These are phyloP conservation scores for Idaea biselata DNA, from an alignment of 2,888 invertebrate species.

Conservation along the genomic window DNA sequence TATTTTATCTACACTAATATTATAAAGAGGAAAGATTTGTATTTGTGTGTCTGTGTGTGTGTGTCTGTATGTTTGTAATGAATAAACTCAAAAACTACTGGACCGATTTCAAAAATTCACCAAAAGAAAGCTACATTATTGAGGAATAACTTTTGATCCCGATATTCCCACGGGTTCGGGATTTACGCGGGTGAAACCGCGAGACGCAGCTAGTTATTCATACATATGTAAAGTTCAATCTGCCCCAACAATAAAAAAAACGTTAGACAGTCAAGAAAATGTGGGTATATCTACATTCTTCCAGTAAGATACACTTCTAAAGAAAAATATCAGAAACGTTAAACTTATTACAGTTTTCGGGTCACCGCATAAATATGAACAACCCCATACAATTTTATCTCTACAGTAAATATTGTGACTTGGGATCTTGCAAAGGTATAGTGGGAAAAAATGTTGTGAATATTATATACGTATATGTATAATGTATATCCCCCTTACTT, in stretches of 20 bases:
- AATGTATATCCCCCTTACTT: too few species aligned
- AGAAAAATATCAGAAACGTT: not conserved
- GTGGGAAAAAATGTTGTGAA: not conserved
- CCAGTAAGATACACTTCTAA: not conserved
- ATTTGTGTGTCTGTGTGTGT: too few species aligned
- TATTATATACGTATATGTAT: not conserved
- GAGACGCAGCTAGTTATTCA: too few species aligned
- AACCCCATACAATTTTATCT: not conserved
- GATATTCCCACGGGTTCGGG: too few species aligned
- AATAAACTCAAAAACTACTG: too few species aligned
- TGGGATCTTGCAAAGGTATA: not conserved
- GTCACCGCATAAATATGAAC: not conserved
- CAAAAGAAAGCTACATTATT: too few species aligned
- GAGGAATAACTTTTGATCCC: too few species aligned
- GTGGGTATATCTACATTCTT: not conserved
- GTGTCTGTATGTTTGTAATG: too few species aligned
- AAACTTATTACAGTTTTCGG: conserved; percentile 1
- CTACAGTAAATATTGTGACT: not conserved
- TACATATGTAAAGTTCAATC: not conserved
- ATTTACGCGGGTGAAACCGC: too few species aligned
- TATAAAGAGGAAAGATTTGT: too few species aligned
- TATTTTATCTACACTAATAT: too few species aligned
- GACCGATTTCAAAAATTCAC: too few species aligned
- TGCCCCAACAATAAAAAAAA: not conserved
- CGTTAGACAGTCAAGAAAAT: not conserved